phyloP scores from a whole-genome alignment of 2,113 vertebrate genomes.

The Eubucco bourcierii region DNA sequence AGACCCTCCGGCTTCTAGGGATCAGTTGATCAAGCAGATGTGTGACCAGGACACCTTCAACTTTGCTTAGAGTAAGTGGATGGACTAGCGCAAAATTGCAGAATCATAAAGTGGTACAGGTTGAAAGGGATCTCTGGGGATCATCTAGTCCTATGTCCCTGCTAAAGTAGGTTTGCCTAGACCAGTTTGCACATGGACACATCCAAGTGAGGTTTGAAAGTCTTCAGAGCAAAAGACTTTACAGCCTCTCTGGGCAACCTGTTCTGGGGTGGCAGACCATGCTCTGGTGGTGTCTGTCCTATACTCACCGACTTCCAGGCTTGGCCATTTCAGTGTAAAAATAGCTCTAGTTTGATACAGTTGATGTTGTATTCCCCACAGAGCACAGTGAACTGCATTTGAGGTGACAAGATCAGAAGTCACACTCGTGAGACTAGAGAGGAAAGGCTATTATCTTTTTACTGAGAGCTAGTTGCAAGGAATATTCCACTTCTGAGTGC shows the following conservation, averaged over 20 bases:
- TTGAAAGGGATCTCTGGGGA: no score
- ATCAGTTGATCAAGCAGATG: background rate
- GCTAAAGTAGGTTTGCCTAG: no score
- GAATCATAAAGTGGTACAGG: no score
- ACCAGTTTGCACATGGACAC: no score
- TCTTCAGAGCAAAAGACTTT: no score
- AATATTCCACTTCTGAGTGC: background rate
- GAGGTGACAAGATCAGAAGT: background rate
- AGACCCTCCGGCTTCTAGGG: background rate
- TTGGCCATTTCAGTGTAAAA: background rate
- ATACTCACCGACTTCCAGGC: background rate
- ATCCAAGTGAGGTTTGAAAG: no score
- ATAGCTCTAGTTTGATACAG: background rate
- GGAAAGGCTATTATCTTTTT: background rate
- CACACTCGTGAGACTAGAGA: background rate
- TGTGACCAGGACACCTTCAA: background rate
- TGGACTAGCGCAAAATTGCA: background rate
- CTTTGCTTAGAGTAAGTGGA: background rate
- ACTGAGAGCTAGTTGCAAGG: background rate
- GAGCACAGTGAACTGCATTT: background rate
- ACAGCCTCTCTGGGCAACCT: no score
- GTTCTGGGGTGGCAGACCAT: background rate
- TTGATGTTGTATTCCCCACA: background rate
- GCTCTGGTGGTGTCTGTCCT: background rate
- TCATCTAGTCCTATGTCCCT: no score